Evolutionary conservation across 2,113 vertebrate genomes (phyloP), one percentile per base, ranked within the genome.

Genomic region (Platysteira castanea): DNA sequence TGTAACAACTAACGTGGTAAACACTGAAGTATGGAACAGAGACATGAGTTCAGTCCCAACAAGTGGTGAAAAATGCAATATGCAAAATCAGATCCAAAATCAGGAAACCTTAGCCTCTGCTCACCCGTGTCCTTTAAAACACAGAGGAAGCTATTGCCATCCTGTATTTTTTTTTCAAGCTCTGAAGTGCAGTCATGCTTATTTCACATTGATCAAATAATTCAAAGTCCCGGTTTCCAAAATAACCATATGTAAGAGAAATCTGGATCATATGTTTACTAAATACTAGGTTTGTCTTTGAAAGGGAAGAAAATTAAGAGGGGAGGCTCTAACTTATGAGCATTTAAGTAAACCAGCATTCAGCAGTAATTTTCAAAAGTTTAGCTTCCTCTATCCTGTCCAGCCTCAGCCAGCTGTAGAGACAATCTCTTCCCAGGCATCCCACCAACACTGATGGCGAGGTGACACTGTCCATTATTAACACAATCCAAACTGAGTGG

Each of bases 311-410:
- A 22, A 77, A 88, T 60, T 19, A 90, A 70, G 19, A 73, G 33
- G 9, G 3, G 11, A 89, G 9, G 54, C 33, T 53, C 50, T 67
- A 95, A 87, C 41, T 92, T 93, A 64, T 31, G 59, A 87, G 69
- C 65, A 92, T 59, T 76, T 96, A 95, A 95, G 73, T 86, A 77
- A 98, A 97, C 96, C 73, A 95, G 91, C 81, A 69, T 60, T 79
- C 71, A 95, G 94, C 61, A 96, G 42, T 63, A 93, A 82, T 95
- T 88, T 70, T 86, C 92, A 83, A 49, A 84, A 61, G 15, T 35
- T 22, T 35, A 73, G 15, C 24, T 74, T 91, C 22, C 37, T 89
- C 35, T 91, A 53, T 24, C 21, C 33, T 87, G 24, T 31, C 57
- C 56, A 77, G 52, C 15, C 33, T 56, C 50, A 60, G 27, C 6